A percentile compares a stretch with the other conserved stretches of the same genome.
Evolutionary conservation across 2,113 vertebrate genomes (phyloP).

Genomic region (Vimba vimba): DNA sequence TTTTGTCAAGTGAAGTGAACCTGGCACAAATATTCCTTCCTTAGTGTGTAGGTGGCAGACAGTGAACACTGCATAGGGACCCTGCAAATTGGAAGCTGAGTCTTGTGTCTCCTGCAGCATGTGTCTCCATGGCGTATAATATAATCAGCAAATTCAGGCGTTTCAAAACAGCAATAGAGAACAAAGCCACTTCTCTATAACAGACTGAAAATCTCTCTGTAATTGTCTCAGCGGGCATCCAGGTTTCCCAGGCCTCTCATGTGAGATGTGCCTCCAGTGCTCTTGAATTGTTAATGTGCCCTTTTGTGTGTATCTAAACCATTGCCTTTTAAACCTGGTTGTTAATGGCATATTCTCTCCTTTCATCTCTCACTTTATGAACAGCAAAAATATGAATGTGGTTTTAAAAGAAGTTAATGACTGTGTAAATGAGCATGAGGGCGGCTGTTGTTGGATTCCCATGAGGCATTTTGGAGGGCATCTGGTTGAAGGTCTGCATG

Average conservation of each 20-base stretch:
- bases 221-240: not conserved
- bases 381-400: not conserved
- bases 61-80: not conserved
- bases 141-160: not conserved
- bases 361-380: slow-evolving; percentile 24
- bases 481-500: not conserved
- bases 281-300: slow-evolving; percentile 47
- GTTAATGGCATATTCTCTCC: slow-evolving; percentile 4
- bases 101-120: not conserved
- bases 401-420: slow-evolving; percentile 3
- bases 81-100: not conserved
- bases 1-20: not conserved
- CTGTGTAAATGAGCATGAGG: not conserved
- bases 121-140: not conserved
- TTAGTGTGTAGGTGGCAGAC: not conserved
- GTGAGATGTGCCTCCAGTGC: not conserved
- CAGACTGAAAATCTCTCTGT: not conserved
- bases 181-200: not conserved
- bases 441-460: not conserved
- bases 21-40: not conserved
- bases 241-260: not conserved
- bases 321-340: slow-evolving; percentile 1
- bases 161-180: not conserved
- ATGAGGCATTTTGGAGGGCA: not conserved
- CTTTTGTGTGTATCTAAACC: slow-evolving; percentile 34